These are phyloP conservation scores for Coenobita brevimanus DNA, from an alignment of 1,140 invertebrate species.

Conservation along the genomic window DNA sequence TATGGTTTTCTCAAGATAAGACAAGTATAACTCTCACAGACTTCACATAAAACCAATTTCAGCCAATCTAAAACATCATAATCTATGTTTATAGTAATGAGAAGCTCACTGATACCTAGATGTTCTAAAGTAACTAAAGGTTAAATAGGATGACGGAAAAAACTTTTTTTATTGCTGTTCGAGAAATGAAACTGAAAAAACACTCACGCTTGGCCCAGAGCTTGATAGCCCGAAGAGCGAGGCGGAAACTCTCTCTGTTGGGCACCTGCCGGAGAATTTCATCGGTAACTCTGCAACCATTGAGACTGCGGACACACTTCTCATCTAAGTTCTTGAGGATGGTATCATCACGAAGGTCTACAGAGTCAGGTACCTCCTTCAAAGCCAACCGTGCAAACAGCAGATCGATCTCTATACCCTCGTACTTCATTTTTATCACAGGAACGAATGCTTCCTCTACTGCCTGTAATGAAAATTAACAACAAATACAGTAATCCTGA, in stretches of 20 bases:
- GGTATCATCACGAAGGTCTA: conserved; percentile 92
- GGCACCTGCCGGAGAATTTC: conserved; percentile 97
- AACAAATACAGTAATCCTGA: conserved; percentile 24
- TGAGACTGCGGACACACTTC: conserved; percentile 96
- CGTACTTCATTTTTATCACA: conserved; percentile 99
- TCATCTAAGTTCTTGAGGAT: conserved; percentile 96
- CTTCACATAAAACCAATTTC: too few species aligned
- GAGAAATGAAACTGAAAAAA: neutral
- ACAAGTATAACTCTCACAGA: too few species aligned
- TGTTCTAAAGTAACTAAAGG: too few species aligned
- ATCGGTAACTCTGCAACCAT: conserved; percentile 98
- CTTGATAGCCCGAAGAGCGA: conserved; percentile 96
- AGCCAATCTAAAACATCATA: too few species aligned
- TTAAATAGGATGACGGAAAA: too few species aligned
- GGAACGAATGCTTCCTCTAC: conserved; percentile 99
- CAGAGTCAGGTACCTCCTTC: conserved; percentile 89
- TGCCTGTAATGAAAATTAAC: conserved; percentile 76
- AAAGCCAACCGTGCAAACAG: conserved; percentile 94
- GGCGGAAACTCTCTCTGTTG: conserved; percentile 93
- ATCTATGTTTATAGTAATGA: too few species aligned
- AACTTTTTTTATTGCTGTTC: too few species aligned
- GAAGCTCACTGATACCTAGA: too few species aligned
- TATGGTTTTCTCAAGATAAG: too few species aligned
- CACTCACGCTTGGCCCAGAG: conserved; percentile 98
- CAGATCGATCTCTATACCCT: conserved; percentile 99